A percentile compares a stretch with the other conserved stretches of the same genome.
Evolutionary conservation across 2,113 vertebrate species (phyloP).

Genomic region (Baryphthengus martii): DNA sequence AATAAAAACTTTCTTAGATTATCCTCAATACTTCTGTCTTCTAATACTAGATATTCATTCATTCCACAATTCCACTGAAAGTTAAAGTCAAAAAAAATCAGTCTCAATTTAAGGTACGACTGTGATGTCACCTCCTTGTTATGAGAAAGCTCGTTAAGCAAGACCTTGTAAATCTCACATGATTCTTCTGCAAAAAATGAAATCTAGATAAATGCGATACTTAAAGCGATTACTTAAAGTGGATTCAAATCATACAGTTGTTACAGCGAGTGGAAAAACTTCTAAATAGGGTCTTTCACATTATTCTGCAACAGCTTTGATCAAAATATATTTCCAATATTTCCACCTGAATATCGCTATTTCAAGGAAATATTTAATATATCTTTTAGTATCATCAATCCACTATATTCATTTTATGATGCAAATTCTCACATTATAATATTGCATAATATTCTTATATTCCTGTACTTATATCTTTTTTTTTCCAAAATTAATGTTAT

Average conservation of each 20-base stretch:
- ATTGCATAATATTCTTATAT: neutral
- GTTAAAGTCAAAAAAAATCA: neutral
- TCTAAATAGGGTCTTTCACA: neutral
- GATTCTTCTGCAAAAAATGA: neutral
- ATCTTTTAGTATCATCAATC: neutral
- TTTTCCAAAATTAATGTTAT: neutral
- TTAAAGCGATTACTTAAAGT: neutral
- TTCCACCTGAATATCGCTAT: neutral
- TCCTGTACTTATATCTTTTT: neutral
- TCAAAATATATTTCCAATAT: neutral
- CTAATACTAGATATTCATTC: neutral
- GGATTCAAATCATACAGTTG: accelerated
- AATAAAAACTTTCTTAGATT: neutral
- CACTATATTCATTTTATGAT: neutral
- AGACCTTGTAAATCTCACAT: neutral
- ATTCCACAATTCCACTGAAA: neutral
- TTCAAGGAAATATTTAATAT: neutral
- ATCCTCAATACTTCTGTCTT: neutral
- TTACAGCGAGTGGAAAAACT: neutral
- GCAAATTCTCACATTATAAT: neutral
- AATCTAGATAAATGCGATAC: neutral
- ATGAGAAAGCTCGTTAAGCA: neutral
- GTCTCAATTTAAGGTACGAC: neutral
- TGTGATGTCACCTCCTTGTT: neutral
- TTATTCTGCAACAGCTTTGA: neutral